A percentile compares a stretch with the other conserved stretches of the same genome.
Conservation (phyloP, 2,797 vertebrate genomes). For the Tokudaia tokunoshimensis region DNA sequence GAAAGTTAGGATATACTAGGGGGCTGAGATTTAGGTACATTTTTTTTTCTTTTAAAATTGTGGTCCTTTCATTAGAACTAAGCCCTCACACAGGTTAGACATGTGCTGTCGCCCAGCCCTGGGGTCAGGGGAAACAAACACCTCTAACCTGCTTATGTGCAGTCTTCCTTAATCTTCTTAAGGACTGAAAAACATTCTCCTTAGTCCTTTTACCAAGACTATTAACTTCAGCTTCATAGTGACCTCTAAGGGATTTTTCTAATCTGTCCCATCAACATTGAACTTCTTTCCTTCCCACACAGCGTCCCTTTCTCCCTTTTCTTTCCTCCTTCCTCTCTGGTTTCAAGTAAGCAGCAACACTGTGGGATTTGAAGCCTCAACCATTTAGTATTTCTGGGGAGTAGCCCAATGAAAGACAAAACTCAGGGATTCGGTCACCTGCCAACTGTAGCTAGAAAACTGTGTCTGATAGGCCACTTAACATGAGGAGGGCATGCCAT, state of each 20-base stretch:
- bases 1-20: background rate
- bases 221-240: background rate
- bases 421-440: background rate
- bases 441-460: background rate
- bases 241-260: slow-evolving; percentile 39
- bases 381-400: background rate
- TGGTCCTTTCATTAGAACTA: background rate
- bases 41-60: background rate
- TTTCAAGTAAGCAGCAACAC: background rate
- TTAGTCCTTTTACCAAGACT: background rate
- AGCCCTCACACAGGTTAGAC: background rate
- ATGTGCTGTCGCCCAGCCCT: background rate
- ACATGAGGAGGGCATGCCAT: background rate
- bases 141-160: background rate
- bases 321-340: background rate
- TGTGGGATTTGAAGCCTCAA: background rate
- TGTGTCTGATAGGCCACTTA: background rate
- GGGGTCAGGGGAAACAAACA: background rate
- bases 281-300: background rate
- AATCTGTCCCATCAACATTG: background rate
- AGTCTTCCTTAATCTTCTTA: slow-evolving; percentile 5
- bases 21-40: background rate
- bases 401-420: background rate
- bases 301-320: background rate
- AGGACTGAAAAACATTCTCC: background rate